phyloP scores from a whole-genome alignment of 2,113 vertebrate genomes.

The Chauna torquata region DNA sequence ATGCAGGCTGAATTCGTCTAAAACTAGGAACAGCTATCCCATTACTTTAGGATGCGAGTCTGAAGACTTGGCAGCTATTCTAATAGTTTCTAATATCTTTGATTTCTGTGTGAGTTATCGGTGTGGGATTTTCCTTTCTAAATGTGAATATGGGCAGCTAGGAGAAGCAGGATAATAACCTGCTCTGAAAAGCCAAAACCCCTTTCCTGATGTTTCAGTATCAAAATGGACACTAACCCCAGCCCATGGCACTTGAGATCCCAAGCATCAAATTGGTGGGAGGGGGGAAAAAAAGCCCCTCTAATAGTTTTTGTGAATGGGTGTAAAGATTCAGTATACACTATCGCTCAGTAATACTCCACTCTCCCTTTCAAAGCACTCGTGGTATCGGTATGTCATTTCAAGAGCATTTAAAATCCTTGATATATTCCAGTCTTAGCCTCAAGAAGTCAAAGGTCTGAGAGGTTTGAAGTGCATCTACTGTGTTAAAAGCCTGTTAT shows the following conservation, averaged over 20 bases:
- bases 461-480: conserved; percentile 61
- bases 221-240: neutral
- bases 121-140: neutral
- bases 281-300: neutral
- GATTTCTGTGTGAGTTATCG: neutral
- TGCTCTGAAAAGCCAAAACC: neutral
- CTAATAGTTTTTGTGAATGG: neutral
- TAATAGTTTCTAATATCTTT: neutral
- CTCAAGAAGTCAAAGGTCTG: conserved; percentile 63
- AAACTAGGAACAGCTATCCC: neutral
- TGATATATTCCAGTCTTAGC: conserved; percentile 49
- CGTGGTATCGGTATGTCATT: conserved; percentile 6
- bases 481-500: conserved; percentile 70
- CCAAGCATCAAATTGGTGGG: neutral
- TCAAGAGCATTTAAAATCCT: conserved; percentile 59
- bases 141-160: neutral
- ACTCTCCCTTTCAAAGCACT: neutral
- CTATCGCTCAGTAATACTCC: neutral
- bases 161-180: neutral
- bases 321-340: neutral
- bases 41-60: conserved; percentile 23
- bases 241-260: neutral
- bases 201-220: neutral
- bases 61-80: neutral
- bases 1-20: conserved; percentile 1